These are phyloP conservation scores for Panagrolaimus sp. DNA, from an alignment of 1,140 invertebrate genomes.

Conservation along the genomic window DNA sequence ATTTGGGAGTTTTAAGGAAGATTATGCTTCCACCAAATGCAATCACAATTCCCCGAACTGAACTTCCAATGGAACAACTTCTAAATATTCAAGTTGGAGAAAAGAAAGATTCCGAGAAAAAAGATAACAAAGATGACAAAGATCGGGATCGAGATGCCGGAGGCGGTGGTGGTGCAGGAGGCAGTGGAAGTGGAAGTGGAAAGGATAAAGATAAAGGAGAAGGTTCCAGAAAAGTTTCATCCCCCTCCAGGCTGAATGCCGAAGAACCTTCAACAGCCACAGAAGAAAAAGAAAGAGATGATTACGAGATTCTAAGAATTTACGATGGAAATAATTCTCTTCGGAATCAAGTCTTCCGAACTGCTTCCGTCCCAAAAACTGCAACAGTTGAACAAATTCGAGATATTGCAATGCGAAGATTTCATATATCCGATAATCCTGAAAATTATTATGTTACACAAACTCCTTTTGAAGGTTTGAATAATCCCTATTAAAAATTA, in stretches of 20 bases:
- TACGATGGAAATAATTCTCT: slow-evolving; percentile 91
- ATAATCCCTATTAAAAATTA: slow-evolving; percentile 56
- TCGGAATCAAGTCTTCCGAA: slow-evolving; percentile 80
- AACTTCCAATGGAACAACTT: slow-evolving; percentile 86
- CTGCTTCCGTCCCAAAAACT: slow-evolving; percentile 78
- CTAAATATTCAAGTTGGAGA: slow-evolving; percentile 53
- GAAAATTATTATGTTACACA: slow-evolving; percentile 69
- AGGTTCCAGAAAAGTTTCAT: slow-evolving; percentile 42
- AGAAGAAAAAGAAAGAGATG: slow-evolving; percentile 55
- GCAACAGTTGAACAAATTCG: slow-evolving; percentile 80
- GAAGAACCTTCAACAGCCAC: slow-evolving; percentile 39
- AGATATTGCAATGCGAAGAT: slow-evolving; percentile 79
- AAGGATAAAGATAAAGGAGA: slow-evolving; percentile 8
- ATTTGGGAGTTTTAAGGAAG: slow-evolving; percentile 89
- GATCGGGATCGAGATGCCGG: slow-evolving; percentile 22
- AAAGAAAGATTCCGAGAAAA: neutral
- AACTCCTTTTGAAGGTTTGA: slow-evolving; percentile 71
- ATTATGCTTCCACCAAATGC: slow-evolving; percentile 89
- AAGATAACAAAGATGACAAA: slow-evolving; percentile 11
- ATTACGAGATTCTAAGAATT: slow-evolving; percentile 79
- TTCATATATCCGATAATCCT: slow-evolving; percentile 90
- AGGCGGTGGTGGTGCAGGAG: too few species aligned
- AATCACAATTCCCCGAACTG: slow-evolving; percentile 92
- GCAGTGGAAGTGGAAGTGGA: too few species aligned
- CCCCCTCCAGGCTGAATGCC: slow-evolving; percentile 47